Evolutionary conservation across 1,140 invertebrate genomes (phyloP), one percentile per base, ranked within the genome.

Genomic region (Euura lappo): DNA sequence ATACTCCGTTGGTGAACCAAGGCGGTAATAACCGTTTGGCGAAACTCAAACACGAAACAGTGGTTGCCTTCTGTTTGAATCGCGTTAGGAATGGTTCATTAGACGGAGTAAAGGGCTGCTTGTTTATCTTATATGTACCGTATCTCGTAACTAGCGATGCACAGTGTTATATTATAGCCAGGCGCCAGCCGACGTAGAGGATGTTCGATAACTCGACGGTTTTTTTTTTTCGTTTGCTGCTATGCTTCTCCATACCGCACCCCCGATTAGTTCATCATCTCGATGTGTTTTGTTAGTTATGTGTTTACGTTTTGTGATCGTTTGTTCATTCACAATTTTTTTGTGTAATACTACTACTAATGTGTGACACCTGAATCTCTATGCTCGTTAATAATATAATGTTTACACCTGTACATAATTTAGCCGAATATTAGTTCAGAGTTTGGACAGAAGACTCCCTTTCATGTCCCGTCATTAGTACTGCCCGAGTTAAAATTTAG

Each of bases 231-330:
- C 28, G 28, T 28, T 28, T 28, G 28, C 28, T 28, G 28, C 28
- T 28, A 28, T 28, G 28, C 28, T 28, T n/a, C 13, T 60, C 28
- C 28, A 28, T 1, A 28, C 28, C 28, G 28, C 28, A 28, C 28
- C 28, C 28, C 51, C 51, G 0, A 11, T 60, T 60, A 28, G 11
- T 68, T 8, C 67, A 7, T 44, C 45, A 7, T 71, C 28, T 71
- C 69, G 64, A 66, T 45, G 67, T 65, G 47, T 73, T 66, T 6
- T 64, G 64, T 65, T 70, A 11, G 45, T 47, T 28, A 44, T 67
- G 11, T 66, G 45, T 44, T 44, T 65, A 44, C 46, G 67, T 73
- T 67, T 45, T 65, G 6, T 69, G 44, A 6, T 65, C 28, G 11
- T 68, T 13, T n/a, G 45, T 42, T 72, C 0, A 28, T 28, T 28